Conservation (phyloP, 1,140 invertebrate genomes). For the Dermatophagoides farinae region DNA sequence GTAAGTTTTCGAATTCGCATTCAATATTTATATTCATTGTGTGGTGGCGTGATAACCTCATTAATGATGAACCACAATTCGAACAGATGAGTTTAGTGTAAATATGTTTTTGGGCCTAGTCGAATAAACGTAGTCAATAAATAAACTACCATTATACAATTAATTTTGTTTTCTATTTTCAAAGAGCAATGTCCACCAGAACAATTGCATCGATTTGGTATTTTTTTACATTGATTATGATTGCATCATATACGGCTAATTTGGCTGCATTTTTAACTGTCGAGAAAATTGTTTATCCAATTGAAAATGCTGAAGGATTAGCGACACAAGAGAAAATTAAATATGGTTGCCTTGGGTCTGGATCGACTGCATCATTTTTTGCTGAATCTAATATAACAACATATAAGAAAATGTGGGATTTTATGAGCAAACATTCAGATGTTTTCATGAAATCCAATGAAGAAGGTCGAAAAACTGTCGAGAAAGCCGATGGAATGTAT, state of each 20-base stretch:
- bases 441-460: slow-evolving; percentile 56
- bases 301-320: slow-evolving; percentile 33
- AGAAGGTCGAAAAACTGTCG: slow-evolving; percentile 63
- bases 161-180: not conserved
- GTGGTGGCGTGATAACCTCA: not conserved
- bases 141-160: too few relatives aligned
- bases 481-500: slow-evolving; percentile 39
- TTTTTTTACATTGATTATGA: slow-evolving; percentile 38
- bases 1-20: too few relatives aligned
- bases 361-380: slow-evolving; percentile 30
- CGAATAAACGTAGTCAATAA: too few relatives aligned
- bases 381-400: slow-evolving; percentile 63
- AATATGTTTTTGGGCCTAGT: too few relatives aligned
- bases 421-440: slow-evolving; percentile 52
- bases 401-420: slow-evolving; percentile 56
- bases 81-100: too few relatives aligned
- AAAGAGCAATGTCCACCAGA: slow-evolving; percentile 27
- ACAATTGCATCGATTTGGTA: slow-evolving; percentile 31
- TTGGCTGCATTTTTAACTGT: slow-evolving; percentile 37
- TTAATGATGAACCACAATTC: too few relatives aligned
- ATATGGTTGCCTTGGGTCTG: slow-evolving; percentile 32
- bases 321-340: slow-evolving; percentile 33
- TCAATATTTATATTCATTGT: too few relatives aligned
- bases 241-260: slow-evolving; percentile 37
- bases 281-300: slow-evolving; percentile 33